phyloP scores from a whole-genome alignment of 2,113 vertebrate genomes.

The Cervus canadensis region DNA sequence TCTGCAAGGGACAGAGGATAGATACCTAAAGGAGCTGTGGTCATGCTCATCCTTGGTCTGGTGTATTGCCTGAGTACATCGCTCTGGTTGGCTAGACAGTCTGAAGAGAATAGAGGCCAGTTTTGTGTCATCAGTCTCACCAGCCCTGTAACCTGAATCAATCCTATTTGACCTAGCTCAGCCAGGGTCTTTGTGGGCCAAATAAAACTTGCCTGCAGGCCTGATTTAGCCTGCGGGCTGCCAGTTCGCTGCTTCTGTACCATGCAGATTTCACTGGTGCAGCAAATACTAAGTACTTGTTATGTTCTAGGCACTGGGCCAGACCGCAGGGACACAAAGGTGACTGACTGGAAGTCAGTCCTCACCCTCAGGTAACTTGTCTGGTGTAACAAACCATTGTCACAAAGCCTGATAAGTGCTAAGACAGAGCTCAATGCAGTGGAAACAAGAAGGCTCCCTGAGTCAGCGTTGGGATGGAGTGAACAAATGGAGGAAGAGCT shows the following conservation, averaged over 20 bases:
- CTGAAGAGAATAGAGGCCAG: not conserved
- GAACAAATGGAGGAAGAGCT: not conserved
- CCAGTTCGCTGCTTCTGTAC: not conserved
- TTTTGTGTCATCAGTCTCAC: not conserved
- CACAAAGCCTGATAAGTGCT: not conserved
- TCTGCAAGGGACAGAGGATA: not conserved
- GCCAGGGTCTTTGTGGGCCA: not conserved
- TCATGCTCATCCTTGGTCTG: not conserved
- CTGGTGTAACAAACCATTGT: not conserved
- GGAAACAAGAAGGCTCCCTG: not conserved
- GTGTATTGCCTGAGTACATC: not conserved
- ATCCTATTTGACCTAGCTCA: not conserved
- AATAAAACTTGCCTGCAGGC: not conserved
- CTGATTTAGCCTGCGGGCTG: not conserved
- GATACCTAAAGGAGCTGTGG: not conserved
- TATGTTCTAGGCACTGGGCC: not conserved
- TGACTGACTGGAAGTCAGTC: not conserved
- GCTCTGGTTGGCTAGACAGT: not conserved
- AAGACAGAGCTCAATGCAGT: not conserved
- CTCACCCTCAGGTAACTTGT: not conserved
- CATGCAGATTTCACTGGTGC: not conserved
- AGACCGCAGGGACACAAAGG: not conserved
- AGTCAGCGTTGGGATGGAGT: not conserved
- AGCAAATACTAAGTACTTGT: not conserved
- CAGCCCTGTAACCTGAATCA: not conserved